Conservation (phyloP, 2,113 vertebrate species). For the Anguilla japonica region DNA sequence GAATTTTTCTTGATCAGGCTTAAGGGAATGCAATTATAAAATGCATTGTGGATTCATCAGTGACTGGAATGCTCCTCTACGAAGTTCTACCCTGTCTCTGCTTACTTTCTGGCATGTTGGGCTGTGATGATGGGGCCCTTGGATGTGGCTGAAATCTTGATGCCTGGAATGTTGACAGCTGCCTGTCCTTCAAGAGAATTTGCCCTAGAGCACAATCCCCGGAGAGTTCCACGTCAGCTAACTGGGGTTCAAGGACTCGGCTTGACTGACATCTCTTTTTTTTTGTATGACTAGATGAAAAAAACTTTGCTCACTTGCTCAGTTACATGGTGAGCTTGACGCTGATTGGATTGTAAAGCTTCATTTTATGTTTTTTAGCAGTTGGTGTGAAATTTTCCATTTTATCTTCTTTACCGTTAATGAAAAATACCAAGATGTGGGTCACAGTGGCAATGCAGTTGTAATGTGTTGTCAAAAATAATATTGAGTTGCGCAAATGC, state of each 20-base stretch:
- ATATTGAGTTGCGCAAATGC: neutral
- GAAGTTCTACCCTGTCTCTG: neutral
- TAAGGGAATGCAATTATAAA: neutral
- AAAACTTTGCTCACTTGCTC: neutral
- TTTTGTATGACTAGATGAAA: neutral
- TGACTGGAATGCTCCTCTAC: neutral
- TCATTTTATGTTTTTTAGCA: neutral
- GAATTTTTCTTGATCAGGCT: neutral
- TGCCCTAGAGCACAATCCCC: neutral
- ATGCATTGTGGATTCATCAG: neutral
- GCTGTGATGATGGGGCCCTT: neutral
- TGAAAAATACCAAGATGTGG: neutral
- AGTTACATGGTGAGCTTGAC: neutral
- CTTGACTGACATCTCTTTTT: neutral
- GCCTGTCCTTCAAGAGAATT: neutral
- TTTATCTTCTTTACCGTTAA: neutral
- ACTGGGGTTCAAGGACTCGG: slow-evolving; percentile 9
- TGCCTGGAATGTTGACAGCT: neutral
- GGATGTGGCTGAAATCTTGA: slow-evolving; percentile 9
- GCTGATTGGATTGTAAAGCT: neutral
- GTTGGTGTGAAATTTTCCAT: neutral
- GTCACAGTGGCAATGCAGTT: neutral
- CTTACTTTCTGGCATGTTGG: neutral
- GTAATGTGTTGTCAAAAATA: neutral
- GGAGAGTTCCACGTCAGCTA: neutral